Evolutionary conservation across 2,113 vertebrate species (phyloP).

Genomic region (Lophotis ruficrista): DNA sequence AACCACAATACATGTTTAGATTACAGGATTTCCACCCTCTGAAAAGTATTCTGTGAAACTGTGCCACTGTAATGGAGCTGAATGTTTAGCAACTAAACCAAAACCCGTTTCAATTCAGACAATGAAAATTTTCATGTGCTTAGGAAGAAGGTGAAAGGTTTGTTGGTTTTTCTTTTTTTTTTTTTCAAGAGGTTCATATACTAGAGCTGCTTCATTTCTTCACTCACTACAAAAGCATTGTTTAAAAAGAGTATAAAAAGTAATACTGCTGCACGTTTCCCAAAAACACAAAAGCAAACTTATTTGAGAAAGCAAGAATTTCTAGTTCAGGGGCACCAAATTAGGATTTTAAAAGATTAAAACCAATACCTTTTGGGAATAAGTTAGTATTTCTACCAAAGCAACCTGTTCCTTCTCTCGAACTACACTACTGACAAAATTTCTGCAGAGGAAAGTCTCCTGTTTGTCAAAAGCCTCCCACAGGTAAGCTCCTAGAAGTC

Average conservation of each 20-base stretch:
- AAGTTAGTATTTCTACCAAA: background rate
- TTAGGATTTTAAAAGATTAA: background rate
- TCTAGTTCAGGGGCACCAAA: background rate
- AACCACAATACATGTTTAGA: background rate
- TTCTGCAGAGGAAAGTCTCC: background rate
- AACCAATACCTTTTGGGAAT: background rate
- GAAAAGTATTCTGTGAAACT: background rate
- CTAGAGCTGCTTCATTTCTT: background rate
- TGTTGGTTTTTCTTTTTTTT: accelerated
- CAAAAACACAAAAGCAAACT: background rate
- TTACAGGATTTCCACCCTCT: background rate
- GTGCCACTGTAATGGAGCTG: background rate
- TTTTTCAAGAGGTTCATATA: background rate
- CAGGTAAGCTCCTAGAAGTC: background rate
- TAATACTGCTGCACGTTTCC: background rate
- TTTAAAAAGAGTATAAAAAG: background rate
- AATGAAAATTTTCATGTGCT: background rate
- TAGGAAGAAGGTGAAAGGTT: background rate
- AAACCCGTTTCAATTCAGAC: background rate
- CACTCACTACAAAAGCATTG: background rate
- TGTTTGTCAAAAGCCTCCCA: background rate
- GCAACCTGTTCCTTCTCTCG: background rate
- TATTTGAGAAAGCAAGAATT: background rate
- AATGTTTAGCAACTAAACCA: background rate
- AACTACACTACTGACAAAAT: background rate